phyloP scores from a whole-genome alignment of 92 coral and sea anemone genomes.

The Galaxea fascicularis region DNA sequence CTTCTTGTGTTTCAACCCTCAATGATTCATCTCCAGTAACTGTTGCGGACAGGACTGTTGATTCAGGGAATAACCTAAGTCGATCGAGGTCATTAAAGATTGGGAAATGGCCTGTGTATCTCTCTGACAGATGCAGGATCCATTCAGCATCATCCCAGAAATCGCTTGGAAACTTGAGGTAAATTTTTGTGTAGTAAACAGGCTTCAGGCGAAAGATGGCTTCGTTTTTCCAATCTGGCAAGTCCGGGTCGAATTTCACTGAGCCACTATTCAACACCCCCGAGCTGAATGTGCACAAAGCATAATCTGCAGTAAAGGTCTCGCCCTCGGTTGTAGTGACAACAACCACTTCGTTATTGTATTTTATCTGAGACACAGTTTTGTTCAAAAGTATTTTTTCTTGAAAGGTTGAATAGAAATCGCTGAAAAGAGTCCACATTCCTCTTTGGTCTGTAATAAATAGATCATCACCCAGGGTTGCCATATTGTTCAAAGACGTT shows the following conservation, averaged over 20 bases:
- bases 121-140: conserved; percentile 5
- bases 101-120: conserved; percentile 11
- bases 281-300: conserved; percentile 26
- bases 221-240: conserved; percentile 45
- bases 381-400: conserved; percentile 37
- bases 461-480: neutral
- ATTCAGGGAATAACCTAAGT: neutral
- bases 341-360: neutral
- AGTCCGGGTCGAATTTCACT: conserved; percentile 23
- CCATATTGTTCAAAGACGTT: conserved; percentile 29
- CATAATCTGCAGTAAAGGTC: conserved; percentile 29
- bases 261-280: conserved; percentile 23
- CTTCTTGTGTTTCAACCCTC: conserved; percentile 19
- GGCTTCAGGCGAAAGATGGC: conserved; percentile 25
- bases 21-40: conserved; percentile 18
- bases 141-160: conserved; percentile 26
- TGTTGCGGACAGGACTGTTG: neutral
- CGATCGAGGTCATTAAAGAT: conserved; percentile 4
- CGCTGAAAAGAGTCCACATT: conserved; percentile 33
- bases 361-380: conserved; percentile 10
- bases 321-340: conserved; percentile 18
- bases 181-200: conserved; percentile 29
- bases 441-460: conserved; percentile 39
- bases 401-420: conserved; percentile 3
- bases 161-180: conserved; percentile 19